phyloP scores from a whole-genome alignment of 2,888 invertebrate genomes.

The Scotopteryx bipunctaria region DNA sequence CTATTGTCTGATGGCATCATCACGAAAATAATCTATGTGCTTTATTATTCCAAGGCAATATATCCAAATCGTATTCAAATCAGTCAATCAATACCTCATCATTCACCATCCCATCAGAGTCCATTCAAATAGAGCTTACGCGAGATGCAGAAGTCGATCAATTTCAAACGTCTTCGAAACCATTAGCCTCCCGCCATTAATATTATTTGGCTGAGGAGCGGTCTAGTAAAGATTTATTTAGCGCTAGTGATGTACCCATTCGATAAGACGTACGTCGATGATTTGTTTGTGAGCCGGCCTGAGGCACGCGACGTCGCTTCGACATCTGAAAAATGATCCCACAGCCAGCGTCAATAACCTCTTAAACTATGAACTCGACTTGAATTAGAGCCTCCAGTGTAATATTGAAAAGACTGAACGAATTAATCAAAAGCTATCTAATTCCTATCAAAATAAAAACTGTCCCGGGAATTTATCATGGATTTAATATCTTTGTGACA shows the following conservation, averaged over 20 bases:
- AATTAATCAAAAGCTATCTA: constrained; percentile 41
- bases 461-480: constrained; percentile 61
- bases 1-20: constrained; percentile 16
- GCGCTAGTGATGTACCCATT: constrained; percentile 72
- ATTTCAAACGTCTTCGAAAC: constrained; percentile 69
- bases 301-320: constrained; percentile 62
- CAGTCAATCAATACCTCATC: constrained; percentile 45
- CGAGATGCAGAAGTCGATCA: constrained; percentile 59
- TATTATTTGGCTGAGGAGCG: constrained; percentile 66
- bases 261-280: constrained; percentile 70
- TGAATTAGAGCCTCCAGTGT: constrained; percentile 13
- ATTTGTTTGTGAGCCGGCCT: constrained; percentile 64
- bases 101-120: constrained; percentile 37
- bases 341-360: constrained; percentile 36
- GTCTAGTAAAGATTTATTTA: constrained; percentile 70
- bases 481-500: constrained; percentile 67
- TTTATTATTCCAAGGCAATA: constrained; percentile 26
- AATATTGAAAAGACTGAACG: constrained; percentile 26
- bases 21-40: constrained; percentile 12
- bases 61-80: constrained; percentile 50
- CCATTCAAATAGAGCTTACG: constrained; percentile 43
- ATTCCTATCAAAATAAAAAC: constrained; percentile 58
- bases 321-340: constrained; percentile 45
- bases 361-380: constrained; percentile 31
- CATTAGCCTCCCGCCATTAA: constrained; percentile 72